These are phyloP conservation scores for Tetranychus piercei DNA, from an alignment of 2,888 invertebrate species.

Conservation along the genomic window DNA sequence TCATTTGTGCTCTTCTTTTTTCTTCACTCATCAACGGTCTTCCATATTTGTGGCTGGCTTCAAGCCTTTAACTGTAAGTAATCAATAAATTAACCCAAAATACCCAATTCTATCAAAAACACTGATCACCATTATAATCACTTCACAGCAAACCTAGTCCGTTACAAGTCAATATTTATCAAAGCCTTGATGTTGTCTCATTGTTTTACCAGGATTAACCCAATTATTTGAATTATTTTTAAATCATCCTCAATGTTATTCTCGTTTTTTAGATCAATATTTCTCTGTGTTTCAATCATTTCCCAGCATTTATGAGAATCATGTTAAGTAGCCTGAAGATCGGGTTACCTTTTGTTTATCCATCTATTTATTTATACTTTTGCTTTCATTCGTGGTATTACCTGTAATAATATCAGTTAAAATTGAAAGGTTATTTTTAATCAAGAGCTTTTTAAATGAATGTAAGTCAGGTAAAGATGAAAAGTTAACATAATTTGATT, in stretches of 20 bases:
- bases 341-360: neutral
- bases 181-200: neutral
- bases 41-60: slow-evolving; percentile 82
- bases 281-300: no score
- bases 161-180: no score
- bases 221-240: neutral
- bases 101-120: neutral
- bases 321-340: neutral
- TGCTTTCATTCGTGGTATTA: neutral
- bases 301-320: no score
- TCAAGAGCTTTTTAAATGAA: neutral
- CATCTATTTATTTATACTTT: neutral
- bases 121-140: neutral
- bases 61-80: slow-evolving; percentile 79
- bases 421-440: neutral
- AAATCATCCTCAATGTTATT: neutral
- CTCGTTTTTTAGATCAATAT: neutral
- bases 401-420: neutral
- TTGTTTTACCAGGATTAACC: neutral
- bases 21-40: slow-evolving; percentile 73
- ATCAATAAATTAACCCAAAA: neutral
- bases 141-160: no score
- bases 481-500: neutral
- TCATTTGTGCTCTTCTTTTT: slow-evolving; percentile 78
- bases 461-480: neutral